These are phyloP conservation scores for Drosophila nigrodunni DNA, from an alignment of 1,140 invertebrate species.

Conservation along the genomic window DNA sequence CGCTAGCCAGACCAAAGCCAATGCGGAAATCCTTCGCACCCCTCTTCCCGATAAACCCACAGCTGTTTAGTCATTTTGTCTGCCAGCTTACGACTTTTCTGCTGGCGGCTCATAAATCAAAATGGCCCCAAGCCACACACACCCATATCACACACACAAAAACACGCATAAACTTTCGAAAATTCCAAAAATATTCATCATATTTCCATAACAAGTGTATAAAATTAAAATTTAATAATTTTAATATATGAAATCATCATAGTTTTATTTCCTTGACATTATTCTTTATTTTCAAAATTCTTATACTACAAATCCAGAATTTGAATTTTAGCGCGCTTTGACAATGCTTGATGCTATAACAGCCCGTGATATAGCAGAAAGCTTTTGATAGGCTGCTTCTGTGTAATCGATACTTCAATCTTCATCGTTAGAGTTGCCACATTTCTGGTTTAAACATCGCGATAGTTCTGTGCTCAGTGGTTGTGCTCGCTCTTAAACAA, in stretches of 20 bases:
- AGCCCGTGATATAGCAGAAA: conserved; percentile 27
- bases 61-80: conserved; percentile 41
- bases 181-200: conserved; percentile 1
- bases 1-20: conserved; percentile 32
- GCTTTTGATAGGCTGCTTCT: not conserved
- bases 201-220: not conserved
- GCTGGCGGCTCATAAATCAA: conserved; percentile 68
- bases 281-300: not conserved
- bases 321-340: conserved; percentile 10
- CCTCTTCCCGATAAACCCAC: conserved; percentile 1
- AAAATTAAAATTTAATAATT: not conserved
- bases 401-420: conserved; percentile 14
- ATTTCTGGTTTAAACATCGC: not conserved
- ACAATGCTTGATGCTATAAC: not conserved
- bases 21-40: conserved; percentile 16
- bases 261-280: not conserved
- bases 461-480: not conserved
- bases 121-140: conserved; percentile 51
- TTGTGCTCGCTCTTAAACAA: not conserved
- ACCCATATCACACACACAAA: not conserved
- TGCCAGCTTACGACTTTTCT: conserved; percentile 57
- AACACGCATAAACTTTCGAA: not conserved
- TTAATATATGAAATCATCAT: not conserved
- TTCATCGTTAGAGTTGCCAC: conserved; percentile 19
- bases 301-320: not conserved